Base-by-base conservation (phyloP, 2,797 vertebrate species). In the Forpus xanthops region DNA sequence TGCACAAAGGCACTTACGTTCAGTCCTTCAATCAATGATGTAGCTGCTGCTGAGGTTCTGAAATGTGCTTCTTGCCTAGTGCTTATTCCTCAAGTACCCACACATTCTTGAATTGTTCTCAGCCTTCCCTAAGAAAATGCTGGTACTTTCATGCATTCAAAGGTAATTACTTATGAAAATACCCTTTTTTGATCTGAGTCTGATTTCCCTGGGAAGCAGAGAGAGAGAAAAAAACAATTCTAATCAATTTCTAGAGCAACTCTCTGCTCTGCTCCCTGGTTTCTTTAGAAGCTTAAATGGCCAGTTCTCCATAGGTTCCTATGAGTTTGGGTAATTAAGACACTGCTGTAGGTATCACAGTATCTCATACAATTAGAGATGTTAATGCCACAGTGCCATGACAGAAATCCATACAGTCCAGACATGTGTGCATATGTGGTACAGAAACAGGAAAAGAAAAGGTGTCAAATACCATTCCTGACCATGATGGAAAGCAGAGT, bases 391-490 rank as follows among this genome's bases (percentile, higher is more conserved):
- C 27, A 25, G 25, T 20, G 25, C 50, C 19, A 7, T 9, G 6
- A 30, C 10, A 78, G 25, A 74, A 89, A 71, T 39, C n/a, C 37
- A 20, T 15, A 42, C 3, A 1, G 31, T 41, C 23, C 27, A 67
- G 52, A n/a, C 7, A 30, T 0, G 3, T 5, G 8, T 2, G 2
- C 7, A 3, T 15, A 25, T 1, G 17, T 23, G 11, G 11, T 9
- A 8, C 1, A 78, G 50, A 65, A 52, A 68, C 0, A 2, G 42
- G 31, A 28, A 53, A 84, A 58, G 27, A 28, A 53, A 83, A 39
- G 44, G 21, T 23, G 24, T 55, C 23, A 50, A 39, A 85, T 12
- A 60, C 28, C 14, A 41, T 49, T 87, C 41, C 44, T n/a, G 35
- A 58, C 30, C 42, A 27, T 4, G 53, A 60, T 2, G 44, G 42